Conservation (phyloP, 1,140 invertebrate species). For the Brachionus angularis region DNA sequence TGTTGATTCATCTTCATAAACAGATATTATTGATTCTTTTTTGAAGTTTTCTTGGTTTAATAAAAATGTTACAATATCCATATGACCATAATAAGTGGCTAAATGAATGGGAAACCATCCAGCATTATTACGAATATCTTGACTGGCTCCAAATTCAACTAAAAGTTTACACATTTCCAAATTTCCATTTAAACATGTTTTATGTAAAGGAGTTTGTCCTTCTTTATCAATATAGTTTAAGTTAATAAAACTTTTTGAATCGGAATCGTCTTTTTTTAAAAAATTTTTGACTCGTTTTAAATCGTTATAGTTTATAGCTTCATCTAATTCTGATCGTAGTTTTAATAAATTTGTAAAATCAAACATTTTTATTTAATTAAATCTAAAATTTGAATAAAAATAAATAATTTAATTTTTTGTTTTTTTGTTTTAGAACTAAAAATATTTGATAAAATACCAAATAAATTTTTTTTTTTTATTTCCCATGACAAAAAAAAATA, state of each 20-base stretch:
- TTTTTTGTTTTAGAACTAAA: background rate
- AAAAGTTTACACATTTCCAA: constrained; percentile 7
- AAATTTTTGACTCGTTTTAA: background rate
- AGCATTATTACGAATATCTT: background rate
- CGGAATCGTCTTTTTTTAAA: background rate
- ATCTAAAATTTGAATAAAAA: background rate
- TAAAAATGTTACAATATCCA: constrained; percentile 23
- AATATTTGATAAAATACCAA: too few species aligned
- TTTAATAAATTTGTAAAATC: constrained; percentile 29
- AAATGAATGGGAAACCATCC: constrained; percentile 38
- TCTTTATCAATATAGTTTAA: constrained; percentile 35
- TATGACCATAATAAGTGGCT: constrained; percentile 17
- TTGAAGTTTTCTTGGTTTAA: constrained; percentile 13
- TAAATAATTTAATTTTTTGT: background rate
- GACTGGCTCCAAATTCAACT: constrained; percentile 18
- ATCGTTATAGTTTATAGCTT: background rate
- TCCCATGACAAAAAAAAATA: too few species aligned
- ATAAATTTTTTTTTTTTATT: too few species aligned
- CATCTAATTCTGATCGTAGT: background rate
- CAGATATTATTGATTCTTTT: constrained; percentile 20
- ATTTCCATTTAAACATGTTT: background rate
- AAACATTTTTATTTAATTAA: constrained; percentile 22
- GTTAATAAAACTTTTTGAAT: constrained; percentile 4
- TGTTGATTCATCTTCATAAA: background rate
- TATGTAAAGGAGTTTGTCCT: constrained; percentile 37